Percentiles rank a stretch among this genome's conserved stretches.
phyloP scores from a whole-genome alignment of 2,888 invertebrate species.

The Sthenelais limicola region DNA sequence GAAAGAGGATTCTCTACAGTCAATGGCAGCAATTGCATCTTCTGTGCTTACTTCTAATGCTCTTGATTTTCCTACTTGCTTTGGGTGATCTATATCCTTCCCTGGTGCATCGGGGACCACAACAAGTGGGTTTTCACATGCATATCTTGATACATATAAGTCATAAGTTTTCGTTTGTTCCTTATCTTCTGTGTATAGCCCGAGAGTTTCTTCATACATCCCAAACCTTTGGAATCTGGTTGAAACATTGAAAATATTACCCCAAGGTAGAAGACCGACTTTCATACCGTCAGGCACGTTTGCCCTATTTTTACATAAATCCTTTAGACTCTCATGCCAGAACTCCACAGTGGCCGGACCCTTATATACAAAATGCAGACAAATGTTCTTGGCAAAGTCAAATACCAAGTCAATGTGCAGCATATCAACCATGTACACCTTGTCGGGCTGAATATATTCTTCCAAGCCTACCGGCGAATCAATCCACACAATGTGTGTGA shows the following conservation, averaged over 20 bases:
- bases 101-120: neutral
- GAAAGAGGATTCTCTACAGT: conserved; percentile 7
- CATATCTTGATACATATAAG: conserved; percentile 1
- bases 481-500: neutral
- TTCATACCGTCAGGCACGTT: neutral
- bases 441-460: neutral
- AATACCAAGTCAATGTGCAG: neutral
- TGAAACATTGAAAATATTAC: neutral
- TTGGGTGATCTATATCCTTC: neutral
- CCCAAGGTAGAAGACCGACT: neutral
- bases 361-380: conserved; percentile 7
- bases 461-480: conserved; percentile 2
- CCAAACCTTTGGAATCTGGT: neutral
- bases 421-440: neutral
- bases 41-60: neutral
- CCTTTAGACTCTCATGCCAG: conserved; percentile 3
- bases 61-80: neutral
- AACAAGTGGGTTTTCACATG: neutral
- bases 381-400: conserved; percentile 4
- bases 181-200: neutral
- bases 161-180: conserved; percentile 2
- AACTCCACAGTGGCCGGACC: neutral
- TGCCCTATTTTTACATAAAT: neutral
- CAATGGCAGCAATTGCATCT: neutral
- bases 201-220: neutral